phyloP scores from a whole-genome alignment of 2,888 invertebrate species.

The Macrosiphum euphorbiae region DNA sequence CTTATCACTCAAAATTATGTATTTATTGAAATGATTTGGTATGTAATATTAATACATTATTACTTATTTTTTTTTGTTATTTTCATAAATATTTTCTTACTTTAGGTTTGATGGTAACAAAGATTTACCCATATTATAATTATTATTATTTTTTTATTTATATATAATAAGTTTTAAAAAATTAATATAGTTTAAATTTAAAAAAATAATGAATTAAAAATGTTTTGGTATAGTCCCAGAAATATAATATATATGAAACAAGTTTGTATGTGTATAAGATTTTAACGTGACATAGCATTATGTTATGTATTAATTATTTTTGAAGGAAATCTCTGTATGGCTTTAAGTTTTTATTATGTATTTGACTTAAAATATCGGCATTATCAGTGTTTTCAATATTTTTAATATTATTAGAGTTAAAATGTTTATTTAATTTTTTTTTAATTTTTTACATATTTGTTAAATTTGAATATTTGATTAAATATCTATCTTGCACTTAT shows the following conservation, averaged over 20 bases:
- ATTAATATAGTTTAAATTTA: not conserved
- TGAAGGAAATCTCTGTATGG: slow-evolving; percentile 20
- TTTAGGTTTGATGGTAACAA: slow-evolving; percentile 1
- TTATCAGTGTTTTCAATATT: slow-evolving; percentile 12
- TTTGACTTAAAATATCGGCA: not conserved
- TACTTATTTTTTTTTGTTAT: not conserved
- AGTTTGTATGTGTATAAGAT: not conserved
- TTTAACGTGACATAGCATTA: slow-evolving; percentile 1
- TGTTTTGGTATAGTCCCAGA: not conserved
- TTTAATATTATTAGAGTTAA: slow-evolving; percentile 29
- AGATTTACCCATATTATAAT: not conserved
- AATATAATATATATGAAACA: not conserved
- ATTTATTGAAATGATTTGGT: slow-evolving; percentile 10
- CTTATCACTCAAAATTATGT: slow-evolving; percentile 5
- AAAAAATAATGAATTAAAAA: not conserved
- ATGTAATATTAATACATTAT: slow-evolving; percentile 31
- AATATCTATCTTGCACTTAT: slow-evolving; percentile 17
- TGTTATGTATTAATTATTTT: slow-evolving; percentile 37
- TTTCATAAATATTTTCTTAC: slow-evolving; percentile 7
- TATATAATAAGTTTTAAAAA: not conserved
- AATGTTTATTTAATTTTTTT: slow-evolving; percentile 36
- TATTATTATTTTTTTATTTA: not conserved
- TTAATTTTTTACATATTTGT: slow-evolving; percentile 31
- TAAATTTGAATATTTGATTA: slow-evolving; percentile 40
- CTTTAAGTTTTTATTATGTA: not conserved